These are phyloP conservation scores for Sander lucioperca DNA, from an alignment of 2,113 vertebrate species.

Conservation along the genomic window DNA sequence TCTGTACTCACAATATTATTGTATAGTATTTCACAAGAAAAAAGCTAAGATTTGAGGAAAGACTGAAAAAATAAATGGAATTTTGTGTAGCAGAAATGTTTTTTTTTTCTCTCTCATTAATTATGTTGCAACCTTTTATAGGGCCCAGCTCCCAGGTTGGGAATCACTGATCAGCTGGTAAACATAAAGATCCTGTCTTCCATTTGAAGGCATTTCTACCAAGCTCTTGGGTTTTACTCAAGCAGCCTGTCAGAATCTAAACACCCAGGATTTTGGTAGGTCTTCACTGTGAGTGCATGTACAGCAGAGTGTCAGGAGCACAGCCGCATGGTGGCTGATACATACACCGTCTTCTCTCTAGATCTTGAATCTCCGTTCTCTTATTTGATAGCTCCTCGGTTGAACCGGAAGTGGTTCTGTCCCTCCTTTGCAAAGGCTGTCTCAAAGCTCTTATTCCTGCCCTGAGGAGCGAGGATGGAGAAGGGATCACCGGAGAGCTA, in stretches of 20 bases:
- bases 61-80: neutral
- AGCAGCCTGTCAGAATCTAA: neutral
- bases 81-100: neutral
- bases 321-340: neutral
- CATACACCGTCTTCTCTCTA: neutral
- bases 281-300: neutral
- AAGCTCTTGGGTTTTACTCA: neutral
- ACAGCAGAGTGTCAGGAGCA: neutral
- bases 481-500: too few relatives aligned
- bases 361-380: neutral
- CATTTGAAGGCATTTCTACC: neutral
- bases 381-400: too few relatives aligned
- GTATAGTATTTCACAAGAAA: too few relatives aligned
- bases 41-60: neutral
- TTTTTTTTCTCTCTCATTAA: neutral
- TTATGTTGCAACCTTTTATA: neutral
- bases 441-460: too few relatives aligned
- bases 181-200: neutral
- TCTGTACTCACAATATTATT: neutral
- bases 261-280: neutral
- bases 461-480: too few relatives aligned
- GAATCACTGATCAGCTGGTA: neutral
- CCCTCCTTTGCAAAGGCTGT: too few relatives aligned
- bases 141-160: neutral
- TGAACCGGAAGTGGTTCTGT: too few relatives aligned